Evolutionary conservation across 2,797 vertebrate genomes (phyloP), one percentile per base, ranked within the genome.

Genomic region (Tenualosa thibaudeaui): DNA sequence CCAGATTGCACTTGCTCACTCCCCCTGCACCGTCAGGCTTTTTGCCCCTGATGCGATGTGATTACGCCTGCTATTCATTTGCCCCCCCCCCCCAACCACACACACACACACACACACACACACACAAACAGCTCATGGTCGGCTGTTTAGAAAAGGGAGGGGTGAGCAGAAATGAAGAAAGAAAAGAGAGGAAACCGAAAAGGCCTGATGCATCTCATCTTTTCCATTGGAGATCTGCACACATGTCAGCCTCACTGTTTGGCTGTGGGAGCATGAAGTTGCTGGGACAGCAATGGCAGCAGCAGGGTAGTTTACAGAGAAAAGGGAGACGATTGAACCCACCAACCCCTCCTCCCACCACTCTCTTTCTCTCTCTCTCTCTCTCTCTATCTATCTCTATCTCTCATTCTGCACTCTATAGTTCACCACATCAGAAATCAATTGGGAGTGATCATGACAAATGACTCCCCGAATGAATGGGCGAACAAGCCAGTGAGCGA

Each of bases 391-490:
- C 82, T 84, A 26, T 54, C 83, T 58, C 4, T 84, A 49, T 84
- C 81, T 84, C 58, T 86, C 88, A 86, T 78, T 86, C 68, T 86
- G 58, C 81, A 88, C 89, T 91, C 88, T 86, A 92, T 89, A 94
- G 94, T 93, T 89, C 88, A 91, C 86, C 90, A 89, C 93, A 95
- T 95, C 93, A 94, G 92, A 92, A 95, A 95, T 94, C 94, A 94
- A 94, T 95, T 95, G 92, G 90, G 81, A 91, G 91, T 94, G 95
- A 96, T 95, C 93, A 92, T 94, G 94, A 96, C 95, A 95, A 95
- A 96, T 94, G 93, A 94, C 91, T 94, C 90, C 91, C 60, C 19
- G 87, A 92, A 91, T 91, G 88, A 89, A 85, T 87, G 85, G 50
- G 22, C 58, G 58, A 62, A 62, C 58, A 62, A 24, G 81, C 22